Conservation (phyloP, 2,888 invertebrate genomes). For the Heteromurus nitidus region DNA sequence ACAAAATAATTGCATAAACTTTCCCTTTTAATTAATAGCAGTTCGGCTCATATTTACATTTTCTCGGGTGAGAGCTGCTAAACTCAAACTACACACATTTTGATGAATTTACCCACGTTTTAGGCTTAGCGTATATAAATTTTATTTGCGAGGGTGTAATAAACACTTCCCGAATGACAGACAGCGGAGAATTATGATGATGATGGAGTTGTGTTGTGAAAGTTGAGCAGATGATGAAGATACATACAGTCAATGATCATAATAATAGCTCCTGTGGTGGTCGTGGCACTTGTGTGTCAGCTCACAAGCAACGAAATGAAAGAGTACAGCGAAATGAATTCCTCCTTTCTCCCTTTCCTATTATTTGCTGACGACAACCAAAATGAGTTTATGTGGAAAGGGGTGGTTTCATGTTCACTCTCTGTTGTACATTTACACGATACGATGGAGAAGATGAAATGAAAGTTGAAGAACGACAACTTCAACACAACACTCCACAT, state of each 20-base stretch:
- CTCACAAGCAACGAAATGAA: conserved; percentile 1
- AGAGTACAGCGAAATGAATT: neutral
- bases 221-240: too few relatives aligned
- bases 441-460: too few relatives aligned
- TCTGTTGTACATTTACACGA: too few relatives aligned
- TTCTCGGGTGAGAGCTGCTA: neutral
- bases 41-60: neutral
- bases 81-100: neutral
- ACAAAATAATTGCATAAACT: neutral
- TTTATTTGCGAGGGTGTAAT: too few relatives aligned
- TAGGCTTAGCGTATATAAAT: too few relatives aligned
- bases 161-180: too few relatives aligned
- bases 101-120: too few relatives aligned
- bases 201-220: too few relatives aligned
- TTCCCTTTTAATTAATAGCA: neutral
- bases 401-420: neutral
- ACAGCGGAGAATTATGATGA: too few relatives aligned
- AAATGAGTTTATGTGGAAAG: neutral
- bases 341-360: neutral
- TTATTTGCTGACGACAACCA: neutral
- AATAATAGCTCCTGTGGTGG: too few relatives aligned
- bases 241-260: too few relatives aligned
- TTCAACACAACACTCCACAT: neutral
- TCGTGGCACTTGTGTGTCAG: too few relatives aligned
- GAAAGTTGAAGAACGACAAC: neutral